Conservation (phyloP, 2,888 invertebrate species). For the Hymenopus coronatus region DNA sequence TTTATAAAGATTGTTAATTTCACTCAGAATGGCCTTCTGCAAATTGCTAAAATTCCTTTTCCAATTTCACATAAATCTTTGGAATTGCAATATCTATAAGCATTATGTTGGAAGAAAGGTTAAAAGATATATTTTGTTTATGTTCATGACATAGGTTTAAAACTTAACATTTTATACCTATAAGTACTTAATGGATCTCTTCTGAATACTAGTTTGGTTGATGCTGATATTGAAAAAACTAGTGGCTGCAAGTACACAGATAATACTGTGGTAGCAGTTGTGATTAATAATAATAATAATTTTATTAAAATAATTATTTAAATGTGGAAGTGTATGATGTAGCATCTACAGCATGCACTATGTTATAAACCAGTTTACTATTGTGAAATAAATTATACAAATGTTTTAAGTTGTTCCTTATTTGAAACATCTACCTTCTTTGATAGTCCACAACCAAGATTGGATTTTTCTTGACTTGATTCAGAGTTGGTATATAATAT, state of each 20-base stretch:
- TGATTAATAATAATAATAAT: background rate
- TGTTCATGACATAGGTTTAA: no score
- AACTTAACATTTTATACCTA: no score
- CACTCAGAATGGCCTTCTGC: no score
- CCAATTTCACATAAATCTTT: no score
- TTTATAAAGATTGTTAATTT: no score
- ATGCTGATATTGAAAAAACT: background rate
- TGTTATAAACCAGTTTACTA: background rate
- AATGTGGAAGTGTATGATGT: background rate
- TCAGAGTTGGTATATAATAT: no score
- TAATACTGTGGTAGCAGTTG: background rate
- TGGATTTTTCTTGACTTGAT: no score
- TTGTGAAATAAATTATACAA: constrained; percentile 6
- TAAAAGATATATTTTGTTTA: no score
- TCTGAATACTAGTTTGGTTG: background rate
- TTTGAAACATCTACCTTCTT: background rate
- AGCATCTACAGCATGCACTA: constrained; percentile 4
- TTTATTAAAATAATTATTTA: background rate
- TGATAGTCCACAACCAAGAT: no score
- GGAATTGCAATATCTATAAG: no score
- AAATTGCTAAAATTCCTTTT: no score
- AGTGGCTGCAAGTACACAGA: background rate
- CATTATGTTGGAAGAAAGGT: no score
- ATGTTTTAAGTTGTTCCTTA: background rate
- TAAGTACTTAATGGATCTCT: background rate